Percentiles rank a stretch among this genome's conserved stretches.
Evolutionary conservation across 1,140 invertebrate species (phyloP).

Genomic region (Ceratosolen fusciceps): DNA sequence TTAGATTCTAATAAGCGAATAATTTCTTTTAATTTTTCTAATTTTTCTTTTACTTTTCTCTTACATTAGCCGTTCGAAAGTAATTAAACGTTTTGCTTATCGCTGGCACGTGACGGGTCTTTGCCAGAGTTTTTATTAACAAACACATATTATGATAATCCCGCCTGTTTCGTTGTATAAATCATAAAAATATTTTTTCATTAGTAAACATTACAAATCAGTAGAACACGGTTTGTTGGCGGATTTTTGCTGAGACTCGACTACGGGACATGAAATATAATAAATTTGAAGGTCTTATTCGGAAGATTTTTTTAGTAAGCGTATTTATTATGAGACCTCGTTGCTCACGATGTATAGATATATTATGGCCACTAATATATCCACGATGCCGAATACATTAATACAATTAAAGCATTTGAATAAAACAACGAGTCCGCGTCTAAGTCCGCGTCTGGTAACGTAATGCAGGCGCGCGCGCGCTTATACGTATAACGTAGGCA

Average conservation of each 20-base stretch:
- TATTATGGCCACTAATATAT: not conserved
- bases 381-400: not conserved
- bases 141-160: not conserved
- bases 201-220: not conserved
- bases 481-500: too few species aligned
- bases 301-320: not conserved
- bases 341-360: not conserved
- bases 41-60: too few species aligned
- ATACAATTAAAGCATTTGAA: not conserved
- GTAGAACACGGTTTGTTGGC: not conserved
- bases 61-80: too few species aligned
- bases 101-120: too few species aligned
- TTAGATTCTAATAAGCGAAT: too few species aligned
- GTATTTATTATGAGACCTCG: not conserved
- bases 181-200: not conserved
- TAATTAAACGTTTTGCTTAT: too few species aligned
- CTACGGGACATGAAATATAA: not conserved
- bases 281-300: constrained; percentile 3
- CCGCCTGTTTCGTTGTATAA: not conserved
- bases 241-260: not conserved
- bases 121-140: too few species aligned
- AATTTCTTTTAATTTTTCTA: too few species aligned
- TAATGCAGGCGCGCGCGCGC: too few species aligned
- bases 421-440: too few species aligned
- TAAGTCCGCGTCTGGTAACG: too few species aligned